Evolutionary conservation across 2,797 vertebrate genomes (phyloP).

Genomic region (Amniataba percoides): DNA sequence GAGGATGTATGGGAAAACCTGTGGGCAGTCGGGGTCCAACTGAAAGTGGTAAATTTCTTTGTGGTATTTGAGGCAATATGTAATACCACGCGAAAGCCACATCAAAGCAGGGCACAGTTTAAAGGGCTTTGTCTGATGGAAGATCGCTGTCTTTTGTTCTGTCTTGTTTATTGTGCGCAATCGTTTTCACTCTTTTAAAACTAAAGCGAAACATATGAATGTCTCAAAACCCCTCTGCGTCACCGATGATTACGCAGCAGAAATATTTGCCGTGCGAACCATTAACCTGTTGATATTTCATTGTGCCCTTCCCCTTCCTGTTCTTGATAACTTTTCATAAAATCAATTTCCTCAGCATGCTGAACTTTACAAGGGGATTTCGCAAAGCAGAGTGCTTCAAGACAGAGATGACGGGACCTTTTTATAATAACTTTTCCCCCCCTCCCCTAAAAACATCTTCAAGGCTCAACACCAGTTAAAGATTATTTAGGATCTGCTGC

Average conservation of each 20-base stretch:
- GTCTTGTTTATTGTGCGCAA: constrained; percentile 35
- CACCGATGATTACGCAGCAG: constrained; percentile 20
- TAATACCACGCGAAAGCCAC: constrained; percentile 28
- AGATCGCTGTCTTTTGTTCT: constrained; percentile 14
- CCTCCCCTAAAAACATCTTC: neutral
- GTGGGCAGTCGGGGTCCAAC: constrained; percentile 12
- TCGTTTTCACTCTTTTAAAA: constrained; percentile 44
- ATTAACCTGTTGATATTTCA: constrained; percentile 1
- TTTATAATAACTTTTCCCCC: neutral
- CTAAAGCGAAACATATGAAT: constrained; percentile 28
- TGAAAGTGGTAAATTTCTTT: constrained; percentile 29
- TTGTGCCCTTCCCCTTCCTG: neutral
- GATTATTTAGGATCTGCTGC: constrained; percentile 15
- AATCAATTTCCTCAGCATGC: neutral
- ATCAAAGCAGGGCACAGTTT: constrained; percentile 30
- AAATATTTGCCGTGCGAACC: constrained; percentile 38
- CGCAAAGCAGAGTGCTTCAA: neutral
- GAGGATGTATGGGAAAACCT: constrained; percentile 31
- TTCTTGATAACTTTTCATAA: constrained; percentile 23
- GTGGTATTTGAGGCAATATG: constrained; percentile 35
- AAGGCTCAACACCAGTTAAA: constrained; percentile 17
- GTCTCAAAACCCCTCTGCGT: constrained; percentile 25
- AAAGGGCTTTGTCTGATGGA: constrained; percentile 30
- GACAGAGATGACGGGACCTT: constrained; percentile 8
- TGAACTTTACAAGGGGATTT: neutral